Percentiles rank a stretch among this genome's conserved stretches.
Conservation (phyloP, 2,888 invertebrate species). For the Bugulina stolonifera region DNA sequence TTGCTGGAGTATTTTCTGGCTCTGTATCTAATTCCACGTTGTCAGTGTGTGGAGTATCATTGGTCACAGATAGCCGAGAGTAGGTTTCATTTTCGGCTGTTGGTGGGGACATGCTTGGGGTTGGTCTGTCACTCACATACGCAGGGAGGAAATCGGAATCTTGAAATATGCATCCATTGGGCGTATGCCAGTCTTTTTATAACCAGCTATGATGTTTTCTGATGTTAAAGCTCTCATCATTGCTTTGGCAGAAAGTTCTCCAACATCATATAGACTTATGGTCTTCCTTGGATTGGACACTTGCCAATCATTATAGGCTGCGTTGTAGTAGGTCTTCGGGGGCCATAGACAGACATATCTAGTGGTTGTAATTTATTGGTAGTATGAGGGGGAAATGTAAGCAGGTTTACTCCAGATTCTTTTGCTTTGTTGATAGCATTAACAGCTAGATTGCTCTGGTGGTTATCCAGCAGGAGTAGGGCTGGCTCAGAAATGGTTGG, state of each 20-base stretch:
- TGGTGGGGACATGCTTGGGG: too few relatives aligned
- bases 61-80: too few relatives aligned
- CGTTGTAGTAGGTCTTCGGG: slow-evolving; percentile 45
- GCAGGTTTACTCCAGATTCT: slow-evolving; percentile 46
- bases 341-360: slow-evolving; percentile 49
- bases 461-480: slow-evolving; percentile 35
- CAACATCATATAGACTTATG: slow-evolving; percentile 52
- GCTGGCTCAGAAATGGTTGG: slow-evolving; percentile 35
- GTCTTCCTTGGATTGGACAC: slow-evolving; percentile 47
- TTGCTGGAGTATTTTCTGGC: too few relatives aligned
- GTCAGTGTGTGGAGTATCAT: too few relatives aligned
- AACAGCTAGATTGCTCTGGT: slow-evolving; percentile 36
- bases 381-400: slow-evolving; percentile 52
- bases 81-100: too few relatives aligned
- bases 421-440: slow-evolving; percentile 39
- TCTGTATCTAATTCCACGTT: too few relatives aligned
- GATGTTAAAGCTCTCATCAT: slow-evolving; percentile 47
- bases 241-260: slow-evolving; percentile 43
- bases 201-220: slow-evolving; percentile 45
- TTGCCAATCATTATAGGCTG: slow-evolving; percentile 39
- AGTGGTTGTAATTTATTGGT: slow-evolving; percentile 53
- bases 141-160: slow-evolving; percentile 30
- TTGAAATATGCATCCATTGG: slow-evolving; percentile 43
- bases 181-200: slow-evolving; percentile 43
- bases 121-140: background rate